Base-by-base conservation (phyloP, 30 jellyfish, hydroid and myxozoan genomes). In the Cassiopea andromeda region DNA sequence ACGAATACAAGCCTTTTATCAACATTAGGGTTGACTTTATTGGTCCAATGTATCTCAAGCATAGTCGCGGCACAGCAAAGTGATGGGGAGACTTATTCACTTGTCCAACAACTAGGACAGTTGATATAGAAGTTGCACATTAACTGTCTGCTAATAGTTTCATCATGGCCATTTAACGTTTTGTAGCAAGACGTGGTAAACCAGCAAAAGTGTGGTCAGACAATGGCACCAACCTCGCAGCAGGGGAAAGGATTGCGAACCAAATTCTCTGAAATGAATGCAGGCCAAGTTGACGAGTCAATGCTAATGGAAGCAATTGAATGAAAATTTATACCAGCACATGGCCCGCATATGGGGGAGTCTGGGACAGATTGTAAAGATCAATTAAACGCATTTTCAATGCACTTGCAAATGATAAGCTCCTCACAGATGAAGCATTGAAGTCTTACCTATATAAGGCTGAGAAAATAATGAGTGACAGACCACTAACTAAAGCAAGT, bases 31-130 rank as follows among this genome's bases (percentile, higher is more conserved):
- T 91, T 8, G 94, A 91, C 66, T 90, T 58, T 66, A 81, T 90
- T 64, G 87, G 93, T 44, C 97, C 97, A 9, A 81, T 90, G 73
- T 9, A 7, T 13, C 90, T 75, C 47, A 90, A 90, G 68, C 43
- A 74, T 47, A 78, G 86, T 7, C 90, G 90, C 3, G 77, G 74
- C 67, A 3, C 44, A 48, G 90, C 46, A 5, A 90, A 90, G 68
- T 46, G 93, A 77, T 83, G 78, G 58, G 97, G 97, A 13, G 46
- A 38, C n/a, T 18, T 90, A n/a, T 90, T 82, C 69, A 90, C 97
- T 46, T 90, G 97, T 75, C 78, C 75, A 10, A n/a, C 81, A n/a
- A 1, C 72, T 7, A 84, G 97, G 0, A 93, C 97, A 9, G 83
- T 83, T 44, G 90, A 90, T 60, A 45, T 90, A 6, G 94, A 90